These are phyloP conservation scores for Stegodyphus dumicola DNA, from an alignment of 1,140 invertebrate genomes.

Conservation along the genomic window DNA sequence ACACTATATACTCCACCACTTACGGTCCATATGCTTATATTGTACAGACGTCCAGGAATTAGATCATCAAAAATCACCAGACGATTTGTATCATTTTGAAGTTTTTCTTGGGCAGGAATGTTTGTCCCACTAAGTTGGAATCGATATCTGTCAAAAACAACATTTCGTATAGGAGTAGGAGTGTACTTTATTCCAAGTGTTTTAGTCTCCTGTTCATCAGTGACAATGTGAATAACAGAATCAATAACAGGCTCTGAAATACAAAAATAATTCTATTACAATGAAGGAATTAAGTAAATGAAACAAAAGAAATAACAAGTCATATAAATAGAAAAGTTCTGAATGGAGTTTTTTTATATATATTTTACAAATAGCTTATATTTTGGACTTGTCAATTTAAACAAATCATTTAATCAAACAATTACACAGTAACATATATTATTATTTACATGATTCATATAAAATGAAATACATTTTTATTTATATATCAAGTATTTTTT, in stretches of 20 bases:
- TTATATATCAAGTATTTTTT: too few species aligned
- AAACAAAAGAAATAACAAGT: neutral
- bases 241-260: constrained; percentile 85
- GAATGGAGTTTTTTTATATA: too few species aligned
- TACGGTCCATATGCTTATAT: constrained; percentile 93
- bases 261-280: constrained; percentile 42
- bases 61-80: constrained; percentile 85
- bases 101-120: constrained; percentile 75
- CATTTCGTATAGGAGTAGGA: constrained; percentile 64
- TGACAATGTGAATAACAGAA: constrained; percentile 89
- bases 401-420: too few species aligned
- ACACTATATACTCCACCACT: constrained; percentile 83
- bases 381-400: too few species aligned
- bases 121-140: constrained; percentile 64
- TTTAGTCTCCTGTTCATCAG: constrained; percentile 78
- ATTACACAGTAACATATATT: too few species aligned
- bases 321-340: neutral
- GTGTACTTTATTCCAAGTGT: constrained; percentile 66
- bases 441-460: too few species aligned
- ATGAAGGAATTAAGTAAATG: neutral
- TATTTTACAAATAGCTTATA: too few species aligned
- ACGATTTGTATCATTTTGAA: constrained; percentile 80
- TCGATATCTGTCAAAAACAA: constrained; percentile 65
- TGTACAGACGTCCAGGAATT: constrained; percentile 82
- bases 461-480: too few species aligned